Base-by-base conservation (phyloP, 2,113 vertebrate species). In the Phalacrocorax carbo region DNA sequence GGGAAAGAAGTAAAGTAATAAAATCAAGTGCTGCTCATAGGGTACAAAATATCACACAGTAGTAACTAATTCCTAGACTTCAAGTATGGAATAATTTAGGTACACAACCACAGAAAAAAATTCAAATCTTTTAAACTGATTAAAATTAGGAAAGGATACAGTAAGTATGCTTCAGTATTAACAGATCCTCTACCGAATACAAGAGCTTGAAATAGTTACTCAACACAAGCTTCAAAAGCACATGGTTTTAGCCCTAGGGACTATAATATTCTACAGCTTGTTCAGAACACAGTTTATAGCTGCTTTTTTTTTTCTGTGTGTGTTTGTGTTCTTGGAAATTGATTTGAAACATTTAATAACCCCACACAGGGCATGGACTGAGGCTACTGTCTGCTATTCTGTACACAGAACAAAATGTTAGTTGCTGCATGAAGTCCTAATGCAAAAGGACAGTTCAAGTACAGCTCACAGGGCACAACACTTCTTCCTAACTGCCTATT, bases 61-160 rank as follows among this genome's bases (percentile, higher is more conserved):
- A 91, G 30, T 34, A 76, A 79, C 25, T 65, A 89, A 84, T 76
- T 62, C 70, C 78, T 46, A n/a, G 77, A 52, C 42, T 88, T 81
- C 27, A 86, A 49, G 38, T 62, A 27, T 25, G 18, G 44, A 87
- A 92, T 81, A 82, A 62, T 77, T 84, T 36, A 86, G 5, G 5
- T 13, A 77, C 52, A 72, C n/a, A 85, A 85, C 55, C 84, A 76
- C 32, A 83, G 22, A 40, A 91, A 90, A 69, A 76, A 57, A 2
- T 42, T 72, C 62, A 76, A 85, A 91, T 94, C 81, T 91, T 93
- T 91, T 94, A 84, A 95, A 87, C 4, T 0, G 91, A 94, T 94
- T 97, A 61, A 69, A 87, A 65, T 15, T 49, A 72, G 46, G 57
- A 54, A 87, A 95, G 78, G 81, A 85, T 42, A 58, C 46, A 54